phyloP scores from a whole-genome alignment of 2,113 vertebrate species.

The Camelus dromedarius region DNA sequence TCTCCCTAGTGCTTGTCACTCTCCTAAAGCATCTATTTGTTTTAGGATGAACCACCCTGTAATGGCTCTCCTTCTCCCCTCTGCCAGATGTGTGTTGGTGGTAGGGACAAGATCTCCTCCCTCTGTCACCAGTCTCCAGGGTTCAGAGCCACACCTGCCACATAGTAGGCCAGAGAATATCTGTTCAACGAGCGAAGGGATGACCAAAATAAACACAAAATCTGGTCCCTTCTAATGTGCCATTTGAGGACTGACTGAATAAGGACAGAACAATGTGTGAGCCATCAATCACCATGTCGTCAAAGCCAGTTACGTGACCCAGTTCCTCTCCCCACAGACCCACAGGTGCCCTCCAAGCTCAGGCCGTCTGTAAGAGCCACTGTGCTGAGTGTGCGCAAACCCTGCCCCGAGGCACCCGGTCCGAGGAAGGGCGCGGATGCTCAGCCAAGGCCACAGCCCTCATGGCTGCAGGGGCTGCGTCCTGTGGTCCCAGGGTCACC shows the following conservation, averaged over 20 bases:
- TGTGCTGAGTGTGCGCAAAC: accelerated
- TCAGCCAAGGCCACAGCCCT: accelerated
- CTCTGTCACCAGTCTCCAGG: accelerated
- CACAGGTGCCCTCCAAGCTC: background rate
- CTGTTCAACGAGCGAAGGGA: accelerated
- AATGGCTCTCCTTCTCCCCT: background rate
- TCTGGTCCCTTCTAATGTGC: accelerated
- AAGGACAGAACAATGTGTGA: accelerated
- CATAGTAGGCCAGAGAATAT: background rate
- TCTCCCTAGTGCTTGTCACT: accelerated
- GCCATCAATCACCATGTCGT: background rate
- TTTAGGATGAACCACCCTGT: background rate
- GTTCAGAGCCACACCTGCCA: background rate
- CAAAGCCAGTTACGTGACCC: accelerated
- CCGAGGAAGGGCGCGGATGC: accelerated
- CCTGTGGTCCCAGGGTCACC: background rate
- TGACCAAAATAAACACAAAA: background rate
- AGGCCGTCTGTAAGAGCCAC: accelerated
- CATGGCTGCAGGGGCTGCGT: background rate
- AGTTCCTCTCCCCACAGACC: accelerated
- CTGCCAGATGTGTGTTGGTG: background rate
- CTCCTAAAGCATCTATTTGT: background rate
- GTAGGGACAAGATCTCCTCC: accelerated
- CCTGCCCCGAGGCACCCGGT: accelerated
- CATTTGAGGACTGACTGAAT: background rate